Conservation (phyloP, 2,797 vertebrate species). For the Melanotaenia boesemani region DNA sequence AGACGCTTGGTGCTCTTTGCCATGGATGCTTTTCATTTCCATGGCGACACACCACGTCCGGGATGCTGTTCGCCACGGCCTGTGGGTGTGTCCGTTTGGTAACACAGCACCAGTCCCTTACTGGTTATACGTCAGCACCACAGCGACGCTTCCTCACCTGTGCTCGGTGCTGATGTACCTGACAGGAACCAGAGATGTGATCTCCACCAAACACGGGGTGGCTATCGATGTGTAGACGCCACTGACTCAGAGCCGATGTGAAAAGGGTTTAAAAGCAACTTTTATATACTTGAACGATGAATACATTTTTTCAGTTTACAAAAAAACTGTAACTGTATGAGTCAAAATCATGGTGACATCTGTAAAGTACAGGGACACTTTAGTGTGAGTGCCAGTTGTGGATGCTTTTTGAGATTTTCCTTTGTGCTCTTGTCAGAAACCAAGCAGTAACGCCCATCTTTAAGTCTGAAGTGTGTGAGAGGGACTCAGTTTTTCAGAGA, state of each 20-base stretch:
- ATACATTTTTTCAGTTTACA: not conserved
- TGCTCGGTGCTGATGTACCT: conserved; percentile 96
- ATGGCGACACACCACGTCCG: conserved; percentile 95
- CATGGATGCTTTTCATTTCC: conserved; percentile 96
- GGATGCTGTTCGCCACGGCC: conserved; percentile 92
- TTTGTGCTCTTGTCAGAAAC: conserved; percentile 3
- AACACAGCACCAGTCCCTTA: conserved; percentile 93
- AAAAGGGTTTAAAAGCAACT: not conserved
- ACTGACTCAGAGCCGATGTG: not conserved
- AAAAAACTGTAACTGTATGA: not conserved
- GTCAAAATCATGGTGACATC: not conserved
- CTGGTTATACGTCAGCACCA: conserved; percentile 94
- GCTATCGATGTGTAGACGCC: conserved; percentile 88
- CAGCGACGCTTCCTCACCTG: conserved; percentile 92
- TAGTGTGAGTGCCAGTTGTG: conserved; percentile 17
- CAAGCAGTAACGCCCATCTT: not conserved
- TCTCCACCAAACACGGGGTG: conserved; percentile 93
- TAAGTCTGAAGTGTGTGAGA: not conserved
- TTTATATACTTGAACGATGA: not conserved
- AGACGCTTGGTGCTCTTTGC: conserved; percentile 95
- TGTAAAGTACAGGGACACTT: conserved; percentile 17
- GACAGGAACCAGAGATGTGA: conserved; percentile 91
- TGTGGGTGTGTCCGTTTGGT: conserved; percentile 96
- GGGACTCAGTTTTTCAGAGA: conserved; percentile 20
- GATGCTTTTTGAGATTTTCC: not conserved